Percentiles rank a stretch among this genome's conserved stretches.
These are phyloP conservation scores for Nymphicus hollandicus DNA, from an alignment of 2,113 vertebrate species.

Conservation along the genomic window DNA sequence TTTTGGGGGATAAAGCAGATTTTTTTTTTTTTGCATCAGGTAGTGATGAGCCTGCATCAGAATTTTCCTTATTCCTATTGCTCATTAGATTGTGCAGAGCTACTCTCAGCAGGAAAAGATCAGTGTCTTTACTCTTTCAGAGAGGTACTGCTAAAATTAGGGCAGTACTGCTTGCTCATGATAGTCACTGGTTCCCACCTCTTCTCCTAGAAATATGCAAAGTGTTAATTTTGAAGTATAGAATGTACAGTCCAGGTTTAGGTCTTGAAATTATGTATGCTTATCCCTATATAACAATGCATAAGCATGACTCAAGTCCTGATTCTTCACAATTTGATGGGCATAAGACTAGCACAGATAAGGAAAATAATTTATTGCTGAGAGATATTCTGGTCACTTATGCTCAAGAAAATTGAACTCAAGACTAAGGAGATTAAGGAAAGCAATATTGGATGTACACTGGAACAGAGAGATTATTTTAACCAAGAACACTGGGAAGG, in stretches of 20 bases:
- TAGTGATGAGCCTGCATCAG: background rate
- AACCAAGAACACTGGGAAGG: background rate
- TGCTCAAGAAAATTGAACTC: background rate
- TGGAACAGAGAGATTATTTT: background rate
- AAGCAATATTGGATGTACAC: background rate
- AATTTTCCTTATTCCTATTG: background rate
- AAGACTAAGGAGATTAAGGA: background rate
- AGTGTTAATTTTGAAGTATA: background rate
- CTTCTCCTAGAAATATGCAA: background rate
- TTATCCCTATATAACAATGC: background rate
- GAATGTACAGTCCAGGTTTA: background rate
- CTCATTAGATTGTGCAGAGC: background rate
- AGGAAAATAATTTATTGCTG: background rate
- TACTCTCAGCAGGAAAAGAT: background rate
- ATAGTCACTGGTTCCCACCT: background rate
- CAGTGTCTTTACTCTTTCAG: background rate
- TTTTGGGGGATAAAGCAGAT: background rate
- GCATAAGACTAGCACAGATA: background rate
- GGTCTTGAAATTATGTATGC: rapidly evolving
- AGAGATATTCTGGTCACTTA: background rate
- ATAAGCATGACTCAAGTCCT: background rate
- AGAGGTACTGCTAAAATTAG: background rate
- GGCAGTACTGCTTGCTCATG: background rate
- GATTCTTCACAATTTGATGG: background rate
- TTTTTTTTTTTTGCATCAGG: background rate